phyloP scores from a whole-genome alignment of 2,113 vertebrate species.

The Psittacus erithacus region DNA sequence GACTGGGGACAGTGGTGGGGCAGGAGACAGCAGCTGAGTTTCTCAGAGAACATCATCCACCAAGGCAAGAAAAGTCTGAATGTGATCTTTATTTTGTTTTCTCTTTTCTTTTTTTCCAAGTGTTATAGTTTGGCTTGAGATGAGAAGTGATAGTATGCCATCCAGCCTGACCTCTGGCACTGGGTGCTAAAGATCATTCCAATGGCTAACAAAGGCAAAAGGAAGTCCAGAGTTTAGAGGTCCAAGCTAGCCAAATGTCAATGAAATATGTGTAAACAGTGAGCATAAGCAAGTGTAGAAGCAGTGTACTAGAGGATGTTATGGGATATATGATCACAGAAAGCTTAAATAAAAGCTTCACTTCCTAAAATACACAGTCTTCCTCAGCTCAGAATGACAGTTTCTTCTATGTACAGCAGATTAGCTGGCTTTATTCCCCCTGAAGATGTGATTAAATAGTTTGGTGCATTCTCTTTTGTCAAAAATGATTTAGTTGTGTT shows the following conservation, averaged over 20 bases:
- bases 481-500: conserved; percentile 1
- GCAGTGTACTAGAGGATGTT: not conserved
- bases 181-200: accelerated
- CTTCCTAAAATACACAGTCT: not conserved
- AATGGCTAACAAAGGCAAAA: not conserved
- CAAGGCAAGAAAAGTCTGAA: not conserved
- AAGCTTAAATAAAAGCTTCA: not conserved
- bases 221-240: not conserved
- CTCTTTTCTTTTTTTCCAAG: not conserved
- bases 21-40: not conserved
- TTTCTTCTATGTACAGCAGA: not conserved
- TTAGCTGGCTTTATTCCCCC: conserved; percentile 6
- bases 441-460: conserved; percentile 28
- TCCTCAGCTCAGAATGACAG: not conserved
- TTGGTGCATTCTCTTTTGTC: conserved; percentile 26
- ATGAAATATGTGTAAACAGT: not conserved
- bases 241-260: not conserved
- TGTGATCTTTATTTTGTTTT: not conserved
- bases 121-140: not conserved
- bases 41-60: not conserved
- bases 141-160: not conserved
- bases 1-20: too few species aligned
- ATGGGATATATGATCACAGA: not conserved
- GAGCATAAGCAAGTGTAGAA: not conserved
- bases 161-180: not conserved